Conservation (phyloP, 2,113 vertebrate genomes). For the Loxodonta africana region DNA sequence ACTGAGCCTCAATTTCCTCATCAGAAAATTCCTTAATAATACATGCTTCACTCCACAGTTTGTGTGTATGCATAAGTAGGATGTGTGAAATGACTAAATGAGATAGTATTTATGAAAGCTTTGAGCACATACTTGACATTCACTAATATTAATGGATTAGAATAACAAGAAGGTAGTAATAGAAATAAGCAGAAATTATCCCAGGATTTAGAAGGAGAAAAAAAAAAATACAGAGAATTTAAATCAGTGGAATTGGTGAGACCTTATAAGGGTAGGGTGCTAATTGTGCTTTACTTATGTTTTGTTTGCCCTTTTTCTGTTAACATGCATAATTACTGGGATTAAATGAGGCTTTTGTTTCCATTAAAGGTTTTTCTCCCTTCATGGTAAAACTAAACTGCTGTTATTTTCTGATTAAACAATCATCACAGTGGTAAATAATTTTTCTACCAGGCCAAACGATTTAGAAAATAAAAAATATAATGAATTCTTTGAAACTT, state of each 20-base stretch:
- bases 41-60: not conserved
- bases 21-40: not conserved
- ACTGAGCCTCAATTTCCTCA: not conserved
- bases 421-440: not conserved
- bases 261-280: not conserved
- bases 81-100: constrained; percentile 22
- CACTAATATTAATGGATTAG: not conserved
- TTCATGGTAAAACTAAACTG: not conserved
- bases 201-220: not conserved
- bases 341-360: not conserved
- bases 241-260: not conserved
- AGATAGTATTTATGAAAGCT: not conserved
- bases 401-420: constrained; percentile 41
- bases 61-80: not conserved
- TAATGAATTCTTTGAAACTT: not conserved
- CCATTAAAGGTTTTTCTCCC: not conserved
- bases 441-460: not conserved
- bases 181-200: not conserved
- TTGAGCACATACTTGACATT: not conserved
- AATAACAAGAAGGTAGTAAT: not conserved
- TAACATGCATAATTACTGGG: not conserved
- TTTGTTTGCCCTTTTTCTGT: not conserved
- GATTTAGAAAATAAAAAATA: not conserved
- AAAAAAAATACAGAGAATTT: not conserved
- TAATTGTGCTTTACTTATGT: not conserved